A percentile compares a stretch with the other conserved stretches of the same genome.
Evolutionary conservation across 2,113 vertebrate genomes (phyloP).

Genomic region (Meleagris gallopavo): DNA sequence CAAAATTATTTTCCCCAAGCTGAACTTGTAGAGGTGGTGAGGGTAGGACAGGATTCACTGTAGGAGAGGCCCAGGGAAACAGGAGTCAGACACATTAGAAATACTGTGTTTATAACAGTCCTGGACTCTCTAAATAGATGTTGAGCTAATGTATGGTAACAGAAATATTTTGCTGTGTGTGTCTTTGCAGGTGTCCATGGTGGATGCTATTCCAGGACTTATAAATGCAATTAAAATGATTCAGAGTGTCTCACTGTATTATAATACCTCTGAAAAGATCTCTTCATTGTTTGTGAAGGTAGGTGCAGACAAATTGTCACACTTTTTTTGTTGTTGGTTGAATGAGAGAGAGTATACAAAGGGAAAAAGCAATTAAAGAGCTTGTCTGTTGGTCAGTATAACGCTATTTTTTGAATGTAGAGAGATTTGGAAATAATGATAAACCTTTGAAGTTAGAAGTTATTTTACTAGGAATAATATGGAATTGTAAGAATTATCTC

Average conservation of each 20-base stretch:
- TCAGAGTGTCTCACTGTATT: conserved; percentile 90
- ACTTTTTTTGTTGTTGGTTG: not conserved
- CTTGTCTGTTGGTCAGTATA: not conserved
- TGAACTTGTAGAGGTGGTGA: not conserved
- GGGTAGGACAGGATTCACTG: not conserved
- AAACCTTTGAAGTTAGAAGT: not conserved
- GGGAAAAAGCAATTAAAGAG: not conserved
- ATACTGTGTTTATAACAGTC: accelerated
- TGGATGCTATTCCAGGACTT: conserved; percentile 89
- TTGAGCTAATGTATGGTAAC: not conserved
- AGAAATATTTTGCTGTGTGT: not conserved
- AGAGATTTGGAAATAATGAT: not conserved
- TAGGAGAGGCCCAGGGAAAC: not conserved
- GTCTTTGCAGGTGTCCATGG: conserved; percentile 88
- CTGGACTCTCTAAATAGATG: not conserved
- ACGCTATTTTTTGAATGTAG: not conserved
- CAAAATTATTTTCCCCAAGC: not conserved
- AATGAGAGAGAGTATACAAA: not conserved
- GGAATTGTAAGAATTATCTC: not conserved
- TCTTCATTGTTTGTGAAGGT: conserved; percentile 96
- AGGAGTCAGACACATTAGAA: not conserved
- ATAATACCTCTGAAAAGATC: conserved; percentile 95
- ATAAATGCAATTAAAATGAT: conserved; percentile 94
- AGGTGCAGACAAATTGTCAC: not conserved
- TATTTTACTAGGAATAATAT: not conserved